Conservation (phyloP, 2,797 vertebrate species). For the Brachyrhaphis roseni region DNA sequence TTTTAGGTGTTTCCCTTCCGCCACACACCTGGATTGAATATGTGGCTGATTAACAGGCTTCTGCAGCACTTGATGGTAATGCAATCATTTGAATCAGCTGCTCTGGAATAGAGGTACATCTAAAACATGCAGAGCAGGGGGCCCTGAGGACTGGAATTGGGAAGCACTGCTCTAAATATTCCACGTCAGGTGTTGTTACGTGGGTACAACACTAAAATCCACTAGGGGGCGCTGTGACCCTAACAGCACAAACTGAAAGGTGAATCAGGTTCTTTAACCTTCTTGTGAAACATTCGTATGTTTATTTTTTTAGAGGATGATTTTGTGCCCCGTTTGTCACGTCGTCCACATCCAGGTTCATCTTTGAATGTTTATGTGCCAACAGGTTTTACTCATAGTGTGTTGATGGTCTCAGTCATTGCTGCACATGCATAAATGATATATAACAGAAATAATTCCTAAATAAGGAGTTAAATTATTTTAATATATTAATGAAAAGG, state of each 20-base stretch:
- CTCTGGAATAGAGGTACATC: no score
- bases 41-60: no score
- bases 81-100: no score
- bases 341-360: background rate
- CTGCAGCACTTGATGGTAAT: no score
- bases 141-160: no score
- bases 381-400: slow-evolving; percentile 10
- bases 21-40: no score
- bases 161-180: no score
- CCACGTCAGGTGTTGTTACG: background rate
- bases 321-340: slow-evolving; percentile 5
- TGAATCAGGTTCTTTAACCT: background rate
- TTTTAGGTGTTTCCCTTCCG: no score
- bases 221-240: background rate
- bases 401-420: slow-evolving; percentile 13
- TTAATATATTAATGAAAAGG: background rate
- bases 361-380: slow-evolving; percentile 7
- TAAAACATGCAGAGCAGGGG: no score
- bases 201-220: background rate
- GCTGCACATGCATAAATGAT: slow-evolving; percentile 27
- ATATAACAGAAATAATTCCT: slow-evolving; percentile 15
- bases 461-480: slow-evolving; percentile 11
- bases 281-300: background rate
- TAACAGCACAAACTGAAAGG: background rate
- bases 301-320: background rate